Base-by-base conservation (phyloP, 2,797 vertebrate genomes). In the Takifugu rubripes region DNA sequence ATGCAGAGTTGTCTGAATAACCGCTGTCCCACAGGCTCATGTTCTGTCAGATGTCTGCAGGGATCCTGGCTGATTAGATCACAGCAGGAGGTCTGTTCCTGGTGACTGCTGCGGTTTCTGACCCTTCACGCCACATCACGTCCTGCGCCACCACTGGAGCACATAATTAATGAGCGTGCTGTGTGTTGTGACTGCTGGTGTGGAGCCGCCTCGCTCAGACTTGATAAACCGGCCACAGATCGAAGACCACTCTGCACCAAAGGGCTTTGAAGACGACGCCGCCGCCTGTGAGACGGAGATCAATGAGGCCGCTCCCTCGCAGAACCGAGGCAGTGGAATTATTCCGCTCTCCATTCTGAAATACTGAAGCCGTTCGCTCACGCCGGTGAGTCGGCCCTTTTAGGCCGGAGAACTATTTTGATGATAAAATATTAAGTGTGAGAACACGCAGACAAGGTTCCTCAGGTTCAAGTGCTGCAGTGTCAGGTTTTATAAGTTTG, bases 211-310 rank as follows among this genome's bases (percentile, higher is more conserved):
- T 75, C 87, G 91, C 87, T 91, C 86, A 92, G 91, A 83, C 82
- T 87, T 91, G 86, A 92, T 92, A 92, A 92, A 92, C 91, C 91
- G 90, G 89, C 87, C 61, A 44, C 63, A 78, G 81, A 84, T 77
- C 71, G 72, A 74, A 88, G 77, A 66, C 83, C 86, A 75, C 82
- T 85, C 81, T 82, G 77, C 69, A 74, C 83, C 82, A 85, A 84
- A 90, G 86, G 84, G 84, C 77, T 92, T 91, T 90, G 87, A 89
- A 91, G 88, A 92, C 91, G 91, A 91, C 85, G 87, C 72, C 81
- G 73, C 72, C 90, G 88, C 89, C 78, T 70, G 68, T 68, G 83
- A 84, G 78, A 82, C 79, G 83, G 64, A 88, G 90, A 93, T 93
- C 92, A 91, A 94, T 92, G 87, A 79, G 83, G 70, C 84, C 85